Evolutionary conservation across 2,113 vertebrate genomes (phyloP), one percentile per base, ranked within the genome.

Genomic region (Pimephales promelas): DNA sequence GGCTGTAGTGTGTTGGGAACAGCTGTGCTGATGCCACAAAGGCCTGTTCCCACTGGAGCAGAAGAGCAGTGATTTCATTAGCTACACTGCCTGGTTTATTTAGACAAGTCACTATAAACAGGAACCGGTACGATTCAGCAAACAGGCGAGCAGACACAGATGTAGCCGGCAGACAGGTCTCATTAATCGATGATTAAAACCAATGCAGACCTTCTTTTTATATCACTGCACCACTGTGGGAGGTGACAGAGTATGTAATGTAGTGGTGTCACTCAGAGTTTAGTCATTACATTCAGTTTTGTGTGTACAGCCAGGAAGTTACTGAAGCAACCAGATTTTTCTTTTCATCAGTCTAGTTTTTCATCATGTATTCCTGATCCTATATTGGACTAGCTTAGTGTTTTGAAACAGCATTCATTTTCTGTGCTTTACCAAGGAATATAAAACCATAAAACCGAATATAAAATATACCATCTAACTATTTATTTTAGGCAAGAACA

Each of bases 181-280:
- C 94, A 97, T 95, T 93, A 94, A 94, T 95, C 95, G 96, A 96
- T 96, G 95, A 96, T 97, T 94, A 92, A 90, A 92, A 93, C 91
- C 93, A 92, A 93, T 92, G 92, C 47, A 68, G 62, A 82, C 88
- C 89, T 84, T 89, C 83, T 79, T 78, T 79, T 52, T 45, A 43
- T 52, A 14, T 68, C 2, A 16, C 1, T 56, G 56, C 43, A 81
- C 85, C 90, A 88, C 68, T 79, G 52, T 47, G 36, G 10, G 10
- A 28, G 49, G 54, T 77, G 73, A 83, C 80, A 86, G 72, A 74
- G 70, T 73, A 66, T 40, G 20, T n/a, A 5, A 22, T 61, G 31
- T 0, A 43, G 7, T 56, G 16, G 54, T 34, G 13, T 77, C 56
- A 78, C 14, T 64, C 57, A 64, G 13, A 47, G 36, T 79, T 45